Percentiles rank a stretch among this genome's conserved stretches.
phyloP scores from a whole-genome alignment of 2,113 vertebrate genomes.

The Crotophaga sulcirostris region DNA sequence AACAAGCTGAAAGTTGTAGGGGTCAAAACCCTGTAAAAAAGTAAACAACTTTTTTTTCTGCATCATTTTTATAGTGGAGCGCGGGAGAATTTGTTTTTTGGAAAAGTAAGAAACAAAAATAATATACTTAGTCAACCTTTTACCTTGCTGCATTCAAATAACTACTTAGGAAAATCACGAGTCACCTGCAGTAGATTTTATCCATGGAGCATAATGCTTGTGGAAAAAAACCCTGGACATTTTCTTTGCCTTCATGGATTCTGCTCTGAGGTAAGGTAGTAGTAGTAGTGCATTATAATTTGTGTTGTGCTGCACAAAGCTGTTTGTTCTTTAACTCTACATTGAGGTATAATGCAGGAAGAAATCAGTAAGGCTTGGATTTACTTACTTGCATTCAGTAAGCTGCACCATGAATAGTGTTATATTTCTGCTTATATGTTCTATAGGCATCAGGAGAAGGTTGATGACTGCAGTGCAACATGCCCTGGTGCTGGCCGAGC shows the following conservation, averaged over 20 bases:
- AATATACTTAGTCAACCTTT: not conserved
- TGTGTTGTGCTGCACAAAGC: not conserved
- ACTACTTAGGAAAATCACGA: not conserved
- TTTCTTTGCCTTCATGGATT: not conserved
- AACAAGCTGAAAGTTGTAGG: not conserved
- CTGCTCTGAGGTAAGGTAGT: not conserved
- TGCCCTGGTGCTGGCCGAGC: not conserved
- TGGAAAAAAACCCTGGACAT: not conserved
- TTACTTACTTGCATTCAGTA: not conserved
- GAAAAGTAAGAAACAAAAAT: not conserved
- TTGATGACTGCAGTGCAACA: not conserved
- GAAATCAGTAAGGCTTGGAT: not conserved
- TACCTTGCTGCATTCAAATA: not conserved
- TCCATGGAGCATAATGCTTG: not conserved
- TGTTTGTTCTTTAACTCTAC: not conserved
- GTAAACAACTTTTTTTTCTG: not conserved
- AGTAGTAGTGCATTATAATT: not conserved
- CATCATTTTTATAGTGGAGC: not conserved
- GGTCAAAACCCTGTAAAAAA: not conserved
- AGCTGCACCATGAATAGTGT: accelerated
- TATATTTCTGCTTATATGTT: not conserved
- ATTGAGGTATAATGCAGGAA: not conserved
- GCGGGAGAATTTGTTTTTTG: not conserved
- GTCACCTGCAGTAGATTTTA: not conserved
- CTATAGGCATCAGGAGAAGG: not conserved